Evolutionary conservation across 2,113 vertebrate species (phyloP), one percentile per base, ranked within the genome.

Genomic region (Rhea pennata): DNA sequence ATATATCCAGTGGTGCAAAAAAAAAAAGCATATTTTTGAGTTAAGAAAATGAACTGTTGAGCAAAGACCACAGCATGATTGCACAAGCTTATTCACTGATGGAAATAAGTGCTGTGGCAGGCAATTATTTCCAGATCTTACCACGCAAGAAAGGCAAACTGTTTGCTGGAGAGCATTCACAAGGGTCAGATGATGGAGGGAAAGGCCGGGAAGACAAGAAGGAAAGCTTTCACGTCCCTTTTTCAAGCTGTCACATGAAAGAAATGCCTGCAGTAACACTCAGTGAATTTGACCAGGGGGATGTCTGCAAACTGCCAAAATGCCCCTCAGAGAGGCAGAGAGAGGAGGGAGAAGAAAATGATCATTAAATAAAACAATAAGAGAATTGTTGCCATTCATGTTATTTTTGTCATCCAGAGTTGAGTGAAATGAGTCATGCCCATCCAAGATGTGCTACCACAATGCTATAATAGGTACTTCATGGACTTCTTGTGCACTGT

Each of bases 221-320:
- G 89, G 92, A 84, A 81, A 96, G 93, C 94, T 96, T 90, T 91
- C 84, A 97, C 86, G 88, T 95, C 50, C 62, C 81, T 94, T 96
- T 97, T 96, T 95, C 92, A 97, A 95, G 90, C 84, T 97, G 97
- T 97, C 96, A 95, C 91, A 93, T 96, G 95, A 96, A 97, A 97
- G 87, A 92, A 93, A 89, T 79, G 81, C 90, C 83, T 95, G 40
- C 77, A 95, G 95, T 95, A 95, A 97, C 92, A 87, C 84, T 92
- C 88, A 85, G 51, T 76, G 89, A 93, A 96, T 96, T 91, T 92
- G 95, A 94, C 82, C 65, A 83, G 94, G 93, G 65, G 50, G 88
- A 72, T 83, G 76, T 95, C 94, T 78, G 58, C 85, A 90, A 92
- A 90, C 53, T 94, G 83, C 78, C 88, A 95, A 90, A 93, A 78